Conservation (phyloP, 2,113 vertebrate species). For the Lepisosteus oculatus region DNA sequence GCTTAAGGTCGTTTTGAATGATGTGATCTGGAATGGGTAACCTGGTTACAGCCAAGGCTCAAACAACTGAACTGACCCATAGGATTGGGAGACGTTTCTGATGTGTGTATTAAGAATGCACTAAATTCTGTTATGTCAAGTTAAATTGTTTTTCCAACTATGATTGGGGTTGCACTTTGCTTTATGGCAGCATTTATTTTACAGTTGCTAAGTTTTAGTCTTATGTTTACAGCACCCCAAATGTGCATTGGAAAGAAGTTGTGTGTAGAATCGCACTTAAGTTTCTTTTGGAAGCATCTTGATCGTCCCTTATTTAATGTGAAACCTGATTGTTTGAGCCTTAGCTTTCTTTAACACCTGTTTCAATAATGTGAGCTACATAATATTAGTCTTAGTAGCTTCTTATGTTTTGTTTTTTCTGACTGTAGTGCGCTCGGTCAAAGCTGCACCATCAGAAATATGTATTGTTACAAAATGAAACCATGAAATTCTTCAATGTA, state of each 20-base stretch:
- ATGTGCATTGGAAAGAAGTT: too few species aligned
- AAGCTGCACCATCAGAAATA: conserved; percentile 11
- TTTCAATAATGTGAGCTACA: neutral
- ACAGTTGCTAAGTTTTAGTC: too few species aligned
- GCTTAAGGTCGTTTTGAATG: neutral
- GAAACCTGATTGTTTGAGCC: conserved; percentile 18
- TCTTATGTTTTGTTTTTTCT: neutral
- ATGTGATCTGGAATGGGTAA: conserved; percentile 4
- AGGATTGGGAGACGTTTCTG: neutral
- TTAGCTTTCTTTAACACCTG: conserved; percentile 1
- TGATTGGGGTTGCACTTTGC: too few species aligned
- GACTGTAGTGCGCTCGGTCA: neutral
- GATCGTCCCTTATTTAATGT: too few species aligned
- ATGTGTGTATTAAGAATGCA: neutral
- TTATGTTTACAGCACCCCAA: too few species aligned
- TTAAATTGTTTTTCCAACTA: too few species aligned
- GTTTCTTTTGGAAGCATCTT: too few species aligned
- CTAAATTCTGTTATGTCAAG: too few species aligned
- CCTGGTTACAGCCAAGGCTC: conserved; percentile 17
- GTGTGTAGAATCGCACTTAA: too few species aligned
- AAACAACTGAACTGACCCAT: conserved; percentile 8
- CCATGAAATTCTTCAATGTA: too few species aligned
- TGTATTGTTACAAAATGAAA: conserved; percentile 7
- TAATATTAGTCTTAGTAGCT: too few species aligned
- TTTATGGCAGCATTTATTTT: too few species aligned